These are phyloP conservation scores for Pseudeuparius sepicola DNA, from an alignment of 2,888 invertebrate genomes.

Conservation along the genomic window DNA sequence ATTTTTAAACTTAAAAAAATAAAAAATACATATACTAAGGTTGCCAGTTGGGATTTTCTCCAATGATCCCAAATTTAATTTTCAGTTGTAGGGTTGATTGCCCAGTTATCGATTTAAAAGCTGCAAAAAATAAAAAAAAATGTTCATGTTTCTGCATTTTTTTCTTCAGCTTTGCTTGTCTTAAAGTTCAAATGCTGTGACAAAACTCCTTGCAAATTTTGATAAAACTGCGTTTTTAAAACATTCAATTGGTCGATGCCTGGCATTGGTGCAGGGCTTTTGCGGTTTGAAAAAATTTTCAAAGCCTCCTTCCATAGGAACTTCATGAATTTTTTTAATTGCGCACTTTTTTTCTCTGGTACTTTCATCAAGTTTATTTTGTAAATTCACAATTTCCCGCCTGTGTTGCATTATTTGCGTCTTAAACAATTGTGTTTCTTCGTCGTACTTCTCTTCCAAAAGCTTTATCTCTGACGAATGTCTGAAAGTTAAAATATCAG, in stretches of 20 bases:
- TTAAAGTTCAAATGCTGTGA: slow-evolving; percentile 7
- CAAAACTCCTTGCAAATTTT: slow-evolving; percentile 32
- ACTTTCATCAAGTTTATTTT: slow-evolving; percentile 45
- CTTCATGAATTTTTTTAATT: slow-evolving; percentile 62
- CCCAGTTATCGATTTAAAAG: slow-evolving; percentile 30
- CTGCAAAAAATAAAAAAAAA: slow-evolving; percentile 23
- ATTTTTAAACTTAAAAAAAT: slow-evolving; percentile 2
- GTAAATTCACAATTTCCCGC: slow-evolving; percentile 55
- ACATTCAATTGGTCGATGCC: slow-evolving; percentile 31
- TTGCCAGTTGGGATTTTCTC: slow-evolving; percentile 19
- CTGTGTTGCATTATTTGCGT: slow-evolving; percentile 59
- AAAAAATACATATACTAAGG: slow-evolving; percentile 20
- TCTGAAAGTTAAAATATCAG: slow-evolving; percentile 35
- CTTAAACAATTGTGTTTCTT: slow-evolving; percentile 64
- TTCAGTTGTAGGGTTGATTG: slow-evolving; percentile 24
- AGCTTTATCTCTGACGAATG: slow-evolving; percentile 66
- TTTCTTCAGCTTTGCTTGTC: slow-evolving; percentile 1
- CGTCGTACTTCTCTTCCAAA: slow-evolving; percentile 67
- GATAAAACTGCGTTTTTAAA: slow-evolving; percentile 30
- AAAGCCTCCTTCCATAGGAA: slow-evolving; percentile 71
- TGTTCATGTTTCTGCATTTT: slow-evolving; percentile 15
- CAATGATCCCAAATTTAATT: slow-evolving; percentile 8
- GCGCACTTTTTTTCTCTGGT: slow-evolving; percentile 36
- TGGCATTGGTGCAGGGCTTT: slow-evolving; percentile 26
- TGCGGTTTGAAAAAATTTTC: slow-evolving; percentile 48